Evolutionary conservation across 2,888 invertebrate species (phyloP).

Genomic region (Protonemura montana): DNA sequence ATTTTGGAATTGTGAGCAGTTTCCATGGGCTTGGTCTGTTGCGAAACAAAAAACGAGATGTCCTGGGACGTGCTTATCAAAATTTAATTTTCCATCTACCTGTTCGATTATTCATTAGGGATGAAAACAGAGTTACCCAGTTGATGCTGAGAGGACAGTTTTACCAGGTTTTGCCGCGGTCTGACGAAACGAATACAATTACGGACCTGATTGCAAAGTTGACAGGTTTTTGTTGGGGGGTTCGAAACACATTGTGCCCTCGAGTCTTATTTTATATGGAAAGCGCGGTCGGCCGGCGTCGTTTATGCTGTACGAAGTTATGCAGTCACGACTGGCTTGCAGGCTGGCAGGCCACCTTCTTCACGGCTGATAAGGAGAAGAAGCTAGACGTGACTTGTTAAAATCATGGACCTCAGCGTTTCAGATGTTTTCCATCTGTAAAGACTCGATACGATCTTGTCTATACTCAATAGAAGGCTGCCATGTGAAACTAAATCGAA

Average conservation of each 20-base stretch:
- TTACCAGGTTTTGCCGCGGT: neutral
- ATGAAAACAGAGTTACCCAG: neutral
- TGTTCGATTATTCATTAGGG: neutral
- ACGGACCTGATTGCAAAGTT: neutral
- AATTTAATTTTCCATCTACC: neutral
- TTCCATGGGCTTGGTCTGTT: neutral
- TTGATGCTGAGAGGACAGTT: neutral
- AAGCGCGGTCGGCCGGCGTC: neutral
- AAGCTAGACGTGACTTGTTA: slow-evolving; percentile 26
- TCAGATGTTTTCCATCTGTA: neutral
- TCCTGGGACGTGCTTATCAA: neutral
- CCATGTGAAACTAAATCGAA: neutral
- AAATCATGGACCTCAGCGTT: slow-evolving; percentile 28
- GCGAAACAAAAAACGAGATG: neutral
- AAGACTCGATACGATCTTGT: slow-evolving; percentile 13
- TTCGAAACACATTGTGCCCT: neutral
- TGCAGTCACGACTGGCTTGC: slow-evolving; percentile 23
- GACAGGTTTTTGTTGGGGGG: neutral
- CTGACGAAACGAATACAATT: neutral
- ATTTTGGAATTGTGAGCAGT: neutral
- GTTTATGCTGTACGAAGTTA: slow-evolving; percentile 30
- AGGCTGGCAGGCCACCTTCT: neutral
- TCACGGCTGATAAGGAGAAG: slow-evolving; percentile 26
- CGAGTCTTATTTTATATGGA: neutral
- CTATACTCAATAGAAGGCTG: neutral